phyloP scores from a whole-genome alignment of 1,140 invertebrate genomes.

The Eufriesea mexicana region DNA sequence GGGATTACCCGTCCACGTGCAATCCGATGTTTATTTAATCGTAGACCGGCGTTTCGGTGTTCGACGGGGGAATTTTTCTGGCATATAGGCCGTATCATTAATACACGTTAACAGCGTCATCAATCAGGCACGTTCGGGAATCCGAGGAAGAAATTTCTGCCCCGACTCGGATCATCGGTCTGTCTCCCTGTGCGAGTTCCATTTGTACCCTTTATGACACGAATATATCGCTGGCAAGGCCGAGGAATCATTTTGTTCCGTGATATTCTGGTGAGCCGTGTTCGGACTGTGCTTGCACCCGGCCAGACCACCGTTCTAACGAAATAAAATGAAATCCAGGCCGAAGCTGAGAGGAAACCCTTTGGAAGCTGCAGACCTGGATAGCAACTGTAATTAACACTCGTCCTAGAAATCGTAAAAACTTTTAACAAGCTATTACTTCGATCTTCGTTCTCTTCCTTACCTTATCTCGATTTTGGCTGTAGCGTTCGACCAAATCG shows the following conservation, averaged over 20 bases:
- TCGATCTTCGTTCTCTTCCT: not conserved
- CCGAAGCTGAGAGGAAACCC: not conserved
- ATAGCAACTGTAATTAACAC: slow-evolving; percentile 34
- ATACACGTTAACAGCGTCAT: not conserved
- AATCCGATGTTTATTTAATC: not conserved
- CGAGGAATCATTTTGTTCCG: slow-evolving; percentile 45
- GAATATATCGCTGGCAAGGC: slow-evolving; percentile 31
- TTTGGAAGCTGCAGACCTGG: not conserved
- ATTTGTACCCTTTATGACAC: slow-evolving; percentile 41
- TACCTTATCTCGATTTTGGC: not conserved
- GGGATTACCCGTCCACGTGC: no score
- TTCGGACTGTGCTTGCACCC: not conserved
- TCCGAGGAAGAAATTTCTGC: slow-evolving; percentile 23
- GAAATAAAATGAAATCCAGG: slow-evolving; percentile 29
- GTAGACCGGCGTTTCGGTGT: not conserved
- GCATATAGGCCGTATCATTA: not conserved
- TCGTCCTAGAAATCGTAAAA: not conserved
- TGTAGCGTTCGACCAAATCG: not conserved
- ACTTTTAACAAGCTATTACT: not conserved
- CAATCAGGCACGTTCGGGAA: slow-evolving; percentile 5
- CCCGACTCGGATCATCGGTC: slow-evolving; percentile 11
- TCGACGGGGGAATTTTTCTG: not conserved
- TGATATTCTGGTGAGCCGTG: slow-evolving; percentile 29
- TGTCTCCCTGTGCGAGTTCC: slow-evolving; percentile 6
- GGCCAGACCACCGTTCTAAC: slow-evolving; percentile 6